phyloP scores from a whole-genome alignment of 2,113 vertebrate species.

The Grammomys surdaster region DNA sequence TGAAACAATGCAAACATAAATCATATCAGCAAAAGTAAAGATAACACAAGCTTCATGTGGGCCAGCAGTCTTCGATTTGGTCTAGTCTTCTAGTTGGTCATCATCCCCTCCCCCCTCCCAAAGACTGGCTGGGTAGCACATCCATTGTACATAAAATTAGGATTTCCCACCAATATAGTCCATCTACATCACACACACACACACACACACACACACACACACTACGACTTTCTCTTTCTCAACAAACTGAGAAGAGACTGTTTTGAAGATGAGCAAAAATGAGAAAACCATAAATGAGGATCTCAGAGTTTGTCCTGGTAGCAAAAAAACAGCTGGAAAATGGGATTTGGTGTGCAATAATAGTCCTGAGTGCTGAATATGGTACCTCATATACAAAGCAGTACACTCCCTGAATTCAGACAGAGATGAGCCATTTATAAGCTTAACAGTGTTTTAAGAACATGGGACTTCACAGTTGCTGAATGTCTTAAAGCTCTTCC shows the following conservation, averaged over 20 bases:
- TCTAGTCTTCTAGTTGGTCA: background rate
- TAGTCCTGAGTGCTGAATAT: background rate
- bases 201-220: background rate
- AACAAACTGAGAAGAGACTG: background rate
- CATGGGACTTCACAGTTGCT: too few species aligned
- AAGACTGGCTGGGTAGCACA: background rate
- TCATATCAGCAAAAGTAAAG: background rate
- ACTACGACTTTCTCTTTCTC: background rate
- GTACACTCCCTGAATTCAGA: background rate
- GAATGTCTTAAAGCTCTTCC: background rate
- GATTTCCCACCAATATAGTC: background rate
- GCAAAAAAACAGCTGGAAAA: background rate
- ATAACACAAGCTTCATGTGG: background rate
- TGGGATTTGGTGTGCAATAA: background rate
- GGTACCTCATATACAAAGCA: background rate
- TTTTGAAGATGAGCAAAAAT: background rate
- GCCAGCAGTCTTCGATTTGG: background rate
- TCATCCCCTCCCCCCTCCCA: too few species aligned
- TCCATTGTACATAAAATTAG: background rate
- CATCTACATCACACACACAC: background rate
- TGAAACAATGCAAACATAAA: too few species aligned
- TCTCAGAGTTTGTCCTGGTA: background rate
- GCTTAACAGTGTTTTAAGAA: background rate
- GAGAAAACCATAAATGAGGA: background rate
- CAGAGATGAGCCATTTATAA: background rate